These are phyloP conservation scores for Anniella stebbinsi DNA, from an alignment of 2,797 vertebrate genomes.

Conservation along the genomic window DNA sequence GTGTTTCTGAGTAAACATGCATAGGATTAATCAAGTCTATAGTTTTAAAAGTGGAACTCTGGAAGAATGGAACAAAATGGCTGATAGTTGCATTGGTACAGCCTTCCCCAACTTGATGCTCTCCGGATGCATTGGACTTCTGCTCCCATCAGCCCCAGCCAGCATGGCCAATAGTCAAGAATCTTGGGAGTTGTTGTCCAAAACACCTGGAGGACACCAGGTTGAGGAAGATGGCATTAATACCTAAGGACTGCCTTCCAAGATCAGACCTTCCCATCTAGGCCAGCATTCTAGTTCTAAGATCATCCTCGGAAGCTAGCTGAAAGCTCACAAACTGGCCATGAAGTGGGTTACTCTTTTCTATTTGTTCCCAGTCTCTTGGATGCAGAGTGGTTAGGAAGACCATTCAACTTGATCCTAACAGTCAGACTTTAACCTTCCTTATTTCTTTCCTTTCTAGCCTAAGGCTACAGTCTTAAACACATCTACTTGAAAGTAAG, in stretches of 20 bases:
- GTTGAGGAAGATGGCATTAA: no score
- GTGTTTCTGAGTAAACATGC: neutral
- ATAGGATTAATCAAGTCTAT: neutral
- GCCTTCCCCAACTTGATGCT: no score
- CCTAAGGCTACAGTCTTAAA: neutral
- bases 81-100: no score
- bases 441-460: no score
- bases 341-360: neutral
- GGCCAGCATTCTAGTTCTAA: neutral
- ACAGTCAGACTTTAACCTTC: no score
- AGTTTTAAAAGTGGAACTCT: neutral
- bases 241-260: neutral
- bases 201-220: no score
- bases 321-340: neutral
- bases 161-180: no score
- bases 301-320: neutral
- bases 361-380: neutral
- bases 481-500: neutral
- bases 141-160: no score
- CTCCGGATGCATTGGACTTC: no score
- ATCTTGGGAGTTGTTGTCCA: no score
- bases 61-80: no score
- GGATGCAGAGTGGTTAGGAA: neutral
- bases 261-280: neutral
- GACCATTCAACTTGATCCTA: no score